A percentile compares a stretch with the other conserved stretches of the same genome.
These are phyloP conservation scores for Cheilosia pagana DNA, from an alignment of 2,888 invertebrate genomes.

Conservation along the genomic window DNA sequence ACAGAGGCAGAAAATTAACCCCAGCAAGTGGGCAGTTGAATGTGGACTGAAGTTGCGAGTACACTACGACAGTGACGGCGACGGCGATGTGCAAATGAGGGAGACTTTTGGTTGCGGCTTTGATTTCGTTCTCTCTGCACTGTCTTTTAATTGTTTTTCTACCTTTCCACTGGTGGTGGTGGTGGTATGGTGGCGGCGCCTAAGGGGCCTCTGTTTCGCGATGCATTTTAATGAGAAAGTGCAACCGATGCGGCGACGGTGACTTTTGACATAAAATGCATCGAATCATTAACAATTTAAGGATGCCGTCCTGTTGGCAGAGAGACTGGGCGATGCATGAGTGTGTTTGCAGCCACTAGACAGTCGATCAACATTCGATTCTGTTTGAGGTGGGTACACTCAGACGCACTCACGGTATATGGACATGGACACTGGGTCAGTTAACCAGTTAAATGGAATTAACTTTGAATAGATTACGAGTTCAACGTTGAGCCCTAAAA, in stretches of 20 bases:
- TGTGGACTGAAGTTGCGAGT: slow-evolving; percentile 1
- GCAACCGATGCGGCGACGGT: neutral
- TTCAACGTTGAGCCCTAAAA: neutral
- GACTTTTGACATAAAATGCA: slow-evolving; percentile 44
- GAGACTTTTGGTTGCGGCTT: slow-evolving; percentile 47
- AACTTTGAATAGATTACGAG: neutral
- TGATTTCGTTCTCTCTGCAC: slow-evolving; percentile 32
- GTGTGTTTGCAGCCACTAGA: neutral
- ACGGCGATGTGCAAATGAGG: slow-evolving; percentile 64
- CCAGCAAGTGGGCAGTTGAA: slow-evolving; percentile 52
- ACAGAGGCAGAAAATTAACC: slow-evolving; percentile 74
- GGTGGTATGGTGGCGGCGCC: slow-evolving; percentile 9
- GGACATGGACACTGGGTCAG: slow-evolving; percentile 26
- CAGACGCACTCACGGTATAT: neutral
- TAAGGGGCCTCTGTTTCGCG: slow-evolving; percentile 28
- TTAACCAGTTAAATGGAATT: neutral
- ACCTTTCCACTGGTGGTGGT: slow-evolving; percentile 4
- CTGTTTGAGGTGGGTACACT: neutral
- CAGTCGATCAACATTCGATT: slow-evolving; percentile 15
- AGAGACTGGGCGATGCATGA: neutral
- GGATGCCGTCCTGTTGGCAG: neutral
- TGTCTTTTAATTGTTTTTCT: slow-evolving; percentile 33
- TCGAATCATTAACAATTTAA: slow-evolving; percentile 29
- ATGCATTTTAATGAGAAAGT: slow-evolving; percentile 53
- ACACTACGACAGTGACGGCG: slow-evolving; percentile 13